Base-by-base conservation (phyloP, 2,888 invertebrate species). In the Leptarthrus brevirostris region DNA sequence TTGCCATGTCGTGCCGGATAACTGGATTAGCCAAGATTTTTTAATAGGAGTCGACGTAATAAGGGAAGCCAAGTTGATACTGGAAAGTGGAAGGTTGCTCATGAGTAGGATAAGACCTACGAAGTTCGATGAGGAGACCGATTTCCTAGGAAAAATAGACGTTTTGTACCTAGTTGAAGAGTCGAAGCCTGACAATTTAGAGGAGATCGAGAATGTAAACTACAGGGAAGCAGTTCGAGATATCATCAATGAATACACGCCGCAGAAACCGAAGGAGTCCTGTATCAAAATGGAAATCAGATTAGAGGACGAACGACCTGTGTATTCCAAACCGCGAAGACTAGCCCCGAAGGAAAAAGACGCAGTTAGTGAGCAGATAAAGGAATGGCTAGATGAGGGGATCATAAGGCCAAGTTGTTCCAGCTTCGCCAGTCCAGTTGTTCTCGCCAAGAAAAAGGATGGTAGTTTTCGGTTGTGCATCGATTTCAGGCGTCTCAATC, bases 401-500 rank as follows among this genome's bases (percentile, higher is more conserved):
- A 75, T 74, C 16, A 72, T 75, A 12, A 14, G 49, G 24, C 54
- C 30, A 44, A 76, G 69, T 72, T 73, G n/a, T 53, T 79, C 79
- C 0, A 64, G 76, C 10, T 79, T 77, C 40, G 74, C 77, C 2
- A 78, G 78, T 70, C 79, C 78, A 0, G 74, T 79, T 20, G 56
- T 79, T 8, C 26, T 79, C 5, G 78, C 78, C 2, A 74, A 52
- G 22, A 80, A 77, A 54, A 78, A 78, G 66, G 75, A 75, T 52
- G 76, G 76, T 6, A 73, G 56, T 34, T 64, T 77, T 53, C 71
- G 79, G 36, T 24, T 78, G 18, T 77, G 77, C 30, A 73, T 78
- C 1, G 79, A 79, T 22, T 85, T 81, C 73, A 30, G 61, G n/a
- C 20, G 36, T 3, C 8, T 73, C 5, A 75, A 75, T n/a, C 14